Evolutionary conservation across 2,888 invertebrate species (phyloP).

Genomic region (Achlya flavicornis): DNA sequence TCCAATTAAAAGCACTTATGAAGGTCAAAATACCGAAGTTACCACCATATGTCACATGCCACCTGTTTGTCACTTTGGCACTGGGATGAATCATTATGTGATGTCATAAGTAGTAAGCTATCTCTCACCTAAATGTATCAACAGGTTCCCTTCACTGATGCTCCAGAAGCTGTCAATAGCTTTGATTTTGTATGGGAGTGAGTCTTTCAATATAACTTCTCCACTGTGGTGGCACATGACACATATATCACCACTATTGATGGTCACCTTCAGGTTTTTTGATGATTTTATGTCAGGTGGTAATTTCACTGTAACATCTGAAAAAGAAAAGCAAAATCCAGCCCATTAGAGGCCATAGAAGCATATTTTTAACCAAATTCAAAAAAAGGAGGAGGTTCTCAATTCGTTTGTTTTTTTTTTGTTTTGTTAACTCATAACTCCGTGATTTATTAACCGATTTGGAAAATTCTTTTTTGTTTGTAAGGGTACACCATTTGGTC

Average conservation of each 20-base stretch:
- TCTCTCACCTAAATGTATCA: slow-evolving; percentile 81
- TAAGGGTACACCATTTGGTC: no score
- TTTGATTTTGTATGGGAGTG: slow-evolving; percentile 86
- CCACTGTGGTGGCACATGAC: slow-evolving; percentile 51
- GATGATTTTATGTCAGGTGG: slow-evolving; percentile 85
- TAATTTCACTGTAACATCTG: slow-evolving; percentile 86
- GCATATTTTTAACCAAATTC: no score
- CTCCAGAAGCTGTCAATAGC: slow-evolving; percentile 91
- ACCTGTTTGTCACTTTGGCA: neutral
- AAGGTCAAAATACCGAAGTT: no score
- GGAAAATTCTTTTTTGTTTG: no score
- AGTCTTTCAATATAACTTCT: slow-evolving; percentile 85
- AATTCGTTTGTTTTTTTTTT: no score
- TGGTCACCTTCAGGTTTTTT: slow-evolving; percentile 87
- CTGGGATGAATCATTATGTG: no score
- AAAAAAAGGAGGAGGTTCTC: no score
- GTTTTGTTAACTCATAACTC: no score
- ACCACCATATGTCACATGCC: no score
- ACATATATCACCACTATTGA: slow-evolving; percentile 72
- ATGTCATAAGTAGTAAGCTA: neutral
- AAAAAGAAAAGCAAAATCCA: slow-evolving; percentile 21
- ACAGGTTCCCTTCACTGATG: slow-evolving; percentile 85
- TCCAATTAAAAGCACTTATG: no score
- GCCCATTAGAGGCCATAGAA: neutral
- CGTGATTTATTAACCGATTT: no score